Evolutionary conservation across 2,797 vertebrate species (phyloP), one percentile per base, ranked within the genome.

Genomic region (Mycteria americana): DNA sequence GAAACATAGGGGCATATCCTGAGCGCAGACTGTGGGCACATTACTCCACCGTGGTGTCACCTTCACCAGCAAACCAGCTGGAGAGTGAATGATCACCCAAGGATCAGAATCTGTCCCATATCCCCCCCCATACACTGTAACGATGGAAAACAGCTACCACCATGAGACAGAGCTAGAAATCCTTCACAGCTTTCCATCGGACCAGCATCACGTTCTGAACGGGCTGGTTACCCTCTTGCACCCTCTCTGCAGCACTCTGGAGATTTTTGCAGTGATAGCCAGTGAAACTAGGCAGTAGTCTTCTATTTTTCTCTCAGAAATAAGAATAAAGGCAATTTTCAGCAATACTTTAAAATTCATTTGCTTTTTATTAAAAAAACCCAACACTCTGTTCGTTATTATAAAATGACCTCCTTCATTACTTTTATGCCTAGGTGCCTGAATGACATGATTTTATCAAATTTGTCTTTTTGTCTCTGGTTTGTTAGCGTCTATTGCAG

Each of bases 101-200:
- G 43, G 45, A 72, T 56, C 85, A 70, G 87, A 77, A 70, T 93
- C 89, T 76, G 81, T 68, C 78, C 91, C 9, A 9, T 31, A 51
- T 17, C 33, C 41, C 31, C 7, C 4, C 5, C 4, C 37, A 9
- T 3, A 1, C 25, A 4, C 25, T 4, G 10, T 50, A 69, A 25
- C 43, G 79, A 70, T 81, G 62, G 89, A 85, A 93, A 95, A 51
- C 62, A 91, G 65, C 73, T 65, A 76, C 89, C 46, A 5, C 39
- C 45, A 25, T 7, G n/a, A 90, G 68, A 57, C 73, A 59, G 51
- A 94, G 46, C 65, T 50, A 60, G 88, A 92, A 96, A 95, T 94
- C 91, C 91, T 91, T 76, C 85, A 19, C 2, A 39, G 75, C 84
- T 37, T 65, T 64, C 78, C 65, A 17, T n/a, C 2, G 5, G 92